A percentile compares a stretch with the other conserved stretches of the same genome.
These are phyloP conservation scores for Haplotaxodon microlepis DNA, from an alignment of 2,113 vertebrate genomes.

Conservation along the genomic window DNA sequence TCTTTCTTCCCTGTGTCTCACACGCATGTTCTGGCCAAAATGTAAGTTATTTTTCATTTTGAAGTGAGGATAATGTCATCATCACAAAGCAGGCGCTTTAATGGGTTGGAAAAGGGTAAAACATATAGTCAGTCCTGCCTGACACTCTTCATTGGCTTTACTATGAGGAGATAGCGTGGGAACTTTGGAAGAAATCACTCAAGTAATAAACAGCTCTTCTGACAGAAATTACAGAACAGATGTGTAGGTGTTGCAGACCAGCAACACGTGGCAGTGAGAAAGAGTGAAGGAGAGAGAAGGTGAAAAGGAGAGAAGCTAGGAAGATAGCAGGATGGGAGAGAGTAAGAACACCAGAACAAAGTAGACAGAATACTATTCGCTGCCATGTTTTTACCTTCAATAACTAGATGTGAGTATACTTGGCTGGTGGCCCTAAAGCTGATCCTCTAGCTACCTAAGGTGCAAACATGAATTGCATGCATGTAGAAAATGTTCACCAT, in stretches of 20 bases:
- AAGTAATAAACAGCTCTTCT: slow-evolving; percentile 36
- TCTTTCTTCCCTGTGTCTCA: background rate
- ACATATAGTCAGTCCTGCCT: background rate
- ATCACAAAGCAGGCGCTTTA: slow-evolving; percentile 35
- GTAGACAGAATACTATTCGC: background rate
- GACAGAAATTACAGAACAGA: slow-evolving; percentile 36
- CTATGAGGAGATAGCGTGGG: slow-evolving; percentile 43
- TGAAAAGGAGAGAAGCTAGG: background rate
- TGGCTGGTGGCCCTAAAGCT: background rate
- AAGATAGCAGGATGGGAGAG: background rate
- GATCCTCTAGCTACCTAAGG: background rate
- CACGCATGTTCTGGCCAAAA: slow-evolving; percentile 2
- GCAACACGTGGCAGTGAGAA: background rate
- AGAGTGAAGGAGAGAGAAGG: background rate
- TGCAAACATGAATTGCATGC: background rate
- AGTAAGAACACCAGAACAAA: background rate
- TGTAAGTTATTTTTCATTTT: slow-evolving; percentile 22
- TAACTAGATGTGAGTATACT: background rate
- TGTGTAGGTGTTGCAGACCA: slow-evolving; percentile 33
- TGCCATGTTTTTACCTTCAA: background rate
- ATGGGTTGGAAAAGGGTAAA: slow-evolving; percentile 16
- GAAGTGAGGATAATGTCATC: slow-evolving; percentile 14
- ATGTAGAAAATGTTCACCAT: background rate
- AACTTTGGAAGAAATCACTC: slow-evolving; percentile 24
- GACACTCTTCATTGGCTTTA: slow-evolving; percentile 28